phyloP scores from a whole-genome alignment of 92 coral and sea anemone species.

The Phenganax marumi region DNA sequence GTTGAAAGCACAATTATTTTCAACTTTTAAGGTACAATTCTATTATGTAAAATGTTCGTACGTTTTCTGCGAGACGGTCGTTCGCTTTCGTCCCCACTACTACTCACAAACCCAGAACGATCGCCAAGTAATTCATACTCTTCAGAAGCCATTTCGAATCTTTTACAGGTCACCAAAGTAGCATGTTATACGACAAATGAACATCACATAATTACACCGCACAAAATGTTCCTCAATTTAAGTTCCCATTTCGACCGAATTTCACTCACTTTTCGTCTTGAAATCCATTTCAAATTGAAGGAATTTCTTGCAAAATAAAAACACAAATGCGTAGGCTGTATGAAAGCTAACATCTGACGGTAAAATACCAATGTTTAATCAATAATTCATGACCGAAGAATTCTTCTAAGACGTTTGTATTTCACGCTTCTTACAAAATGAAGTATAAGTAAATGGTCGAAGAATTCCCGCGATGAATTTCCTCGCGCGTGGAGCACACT shows the following conservation, averaged over 20 bases:
- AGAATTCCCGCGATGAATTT: neutral
- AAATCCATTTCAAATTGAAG: neutral
- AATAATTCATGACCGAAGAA: slow-evolving; percentile 11
- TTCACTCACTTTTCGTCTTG: neutral
- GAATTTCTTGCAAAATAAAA: neutral
- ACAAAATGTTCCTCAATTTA: neutral
- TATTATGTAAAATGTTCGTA: neutral
- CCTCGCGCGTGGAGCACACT: no score
- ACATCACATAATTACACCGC: neutral
- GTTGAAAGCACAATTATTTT: no score
- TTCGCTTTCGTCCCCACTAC: slow-evolving; percentile 20
- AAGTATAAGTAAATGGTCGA: neutral
- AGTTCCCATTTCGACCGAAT: neutral
- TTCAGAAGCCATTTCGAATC: slow-evolving; percentile 11
- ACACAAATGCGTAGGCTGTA: neutral
- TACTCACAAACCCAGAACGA: slow-evolving; percentile 13
- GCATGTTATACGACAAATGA: neutral
- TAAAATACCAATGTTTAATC: neutral
- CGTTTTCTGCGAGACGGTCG: neutral
- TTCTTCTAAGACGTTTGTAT: neutral
- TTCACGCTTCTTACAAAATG: neutral
- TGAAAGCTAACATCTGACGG: slow-evolving; percentile 26
- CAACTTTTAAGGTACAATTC: neutral
- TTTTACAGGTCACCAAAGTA: neutral
- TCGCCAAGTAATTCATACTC: slow-evolving; percentile 24